phyloP scores from a whole-genome alignment of 64 coral and sea anemone species.

The Platygyra sinensis region DNA sequence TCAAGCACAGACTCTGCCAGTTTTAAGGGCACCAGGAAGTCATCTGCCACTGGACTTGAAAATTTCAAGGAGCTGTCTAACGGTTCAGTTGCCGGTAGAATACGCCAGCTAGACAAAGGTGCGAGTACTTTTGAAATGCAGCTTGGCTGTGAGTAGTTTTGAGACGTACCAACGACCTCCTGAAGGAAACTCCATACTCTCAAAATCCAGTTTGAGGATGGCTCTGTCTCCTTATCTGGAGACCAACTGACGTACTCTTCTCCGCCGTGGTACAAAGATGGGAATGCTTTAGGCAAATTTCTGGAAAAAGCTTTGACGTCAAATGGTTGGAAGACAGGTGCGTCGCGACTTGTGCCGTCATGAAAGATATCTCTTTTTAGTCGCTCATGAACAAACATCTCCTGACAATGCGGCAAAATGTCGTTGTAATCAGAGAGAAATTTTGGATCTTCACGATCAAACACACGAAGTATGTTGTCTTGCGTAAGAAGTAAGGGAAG shows the following conservation, averaged over 20 bases:
- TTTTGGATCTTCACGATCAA: not conserved
- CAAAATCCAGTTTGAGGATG: no score
- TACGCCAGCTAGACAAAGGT: not conserved
- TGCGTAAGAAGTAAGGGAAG: constrained; percentile 59
- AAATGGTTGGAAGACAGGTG: constrained; percentile 42
- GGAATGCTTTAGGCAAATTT: constrained; percentile 2
- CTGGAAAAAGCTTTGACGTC: constrained; percentile 33
- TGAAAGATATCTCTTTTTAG: constrained; percentile 15
- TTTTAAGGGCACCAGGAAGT: constrained; percentile 26
- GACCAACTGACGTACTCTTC: constrained; percentile 1
- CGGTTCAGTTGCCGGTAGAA: constrained; percentile 38
- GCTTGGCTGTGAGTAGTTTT: no score
- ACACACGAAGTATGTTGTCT: constrained; percentile 43
- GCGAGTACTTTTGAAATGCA: no score
- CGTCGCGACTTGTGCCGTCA: not conserved
- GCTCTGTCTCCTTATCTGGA: no score
- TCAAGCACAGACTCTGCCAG: constrained; percentile 30
- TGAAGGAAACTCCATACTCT: no score
- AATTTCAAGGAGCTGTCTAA: not conserved
- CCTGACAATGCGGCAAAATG: constrained; percentile 10
- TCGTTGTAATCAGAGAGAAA: constrained; percentile 26
- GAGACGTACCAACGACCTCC: no score
- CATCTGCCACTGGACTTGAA: not conserved
- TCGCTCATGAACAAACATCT: constrained; percentile 41
- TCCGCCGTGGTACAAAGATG: not conserved